Percentiles rank a stretch among this genome's conserved stretches.
Conservation (phyloP, 1,140 invertebrate species). For the Nasonia giraulti region DNA sequence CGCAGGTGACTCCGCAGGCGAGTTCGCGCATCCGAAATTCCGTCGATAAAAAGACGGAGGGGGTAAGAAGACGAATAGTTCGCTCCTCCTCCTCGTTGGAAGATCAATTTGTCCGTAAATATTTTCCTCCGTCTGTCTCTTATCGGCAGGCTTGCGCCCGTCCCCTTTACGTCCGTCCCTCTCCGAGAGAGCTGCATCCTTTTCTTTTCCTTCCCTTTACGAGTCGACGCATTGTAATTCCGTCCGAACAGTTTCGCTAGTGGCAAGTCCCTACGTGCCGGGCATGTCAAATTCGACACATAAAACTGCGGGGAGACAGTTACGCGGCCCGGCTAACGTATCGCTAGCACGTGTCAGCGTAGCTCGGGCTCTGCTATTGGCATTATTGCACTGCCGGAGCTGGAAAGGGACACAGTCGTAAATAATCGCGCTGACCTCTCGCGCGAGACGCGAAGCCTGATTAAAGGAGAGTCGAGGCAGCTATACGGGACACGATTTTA, state of each 20-base stretch:
- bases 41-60: neutral
- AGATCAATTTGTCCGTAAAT: conserved; percentile 35
- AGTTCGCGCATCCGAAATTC: neutral
- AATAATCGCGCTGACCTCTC: conserved; percentile 32
- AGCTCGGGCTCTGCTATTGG: conserved; percentile 49
- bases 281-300: conserved; percentile 73
- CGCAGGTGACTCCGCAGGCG: too few species aligned
- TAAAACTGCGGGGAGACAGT: conserved; percentile 72
- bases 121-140: conserved; percentile 41
- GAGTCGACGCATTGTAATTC: conserved; percentile 72
- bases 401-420: conserved; percentile 22
- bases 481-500: neutral
- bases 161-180: neutral
- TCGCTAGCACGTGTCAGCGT: conserved; percentile 69
- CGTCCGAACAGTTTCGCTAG: conserved; percentile 71
- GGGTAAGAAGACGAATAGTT: neutral
- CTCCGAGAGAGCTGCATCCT: conserved; percentile 53
- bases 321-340: conserved; percentile 68
- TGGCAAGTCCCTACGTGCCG: conserved; percentile 72
- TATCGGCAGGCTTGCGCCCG: conserved; percentile 39
- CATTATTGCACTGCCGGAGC: conserved; percentile 21
- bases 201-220: conserved; percentile 60
- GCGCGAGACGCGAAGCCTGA: neutral
- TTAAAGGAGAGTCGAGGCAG: conserved; percentile 9
- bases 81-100: neutral